These are phyloP conservation scores for Xenops minutus DNA, from an alignment of 2,797 vertebrate genomes.

Conservation along the genomic window DNA sequence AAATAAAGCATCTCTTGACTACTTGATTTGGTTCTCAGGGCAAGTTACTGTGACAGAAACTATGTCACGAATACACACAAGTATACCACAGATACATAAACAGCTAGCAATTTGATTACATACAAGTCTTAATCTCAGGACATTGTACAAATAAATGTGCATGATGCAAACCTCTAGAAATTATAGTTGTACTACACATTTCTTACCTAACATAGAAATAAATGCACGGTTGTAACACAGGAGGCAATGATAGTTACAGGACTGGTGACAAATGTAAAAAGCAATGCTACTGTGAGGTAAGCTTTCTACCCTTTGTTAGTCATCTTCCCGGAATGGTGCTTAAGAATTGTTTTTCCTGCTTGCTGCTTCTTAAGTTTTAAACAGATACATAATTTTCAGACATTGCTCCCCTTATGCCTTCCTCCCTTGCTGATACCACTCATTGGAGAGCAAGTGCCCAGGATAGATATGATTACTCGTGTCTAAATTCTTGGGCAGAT, in stretches of 20 bases:
- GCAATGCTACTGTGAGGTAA: accelerated
- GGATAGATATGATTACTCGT: background rate
- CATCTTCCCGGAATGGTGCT: background rate
- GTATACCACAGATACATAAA: background rate
- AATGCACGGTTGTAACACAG: background rate
- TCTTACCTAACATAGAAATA: background rate
- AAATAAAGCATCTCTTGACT: background rate
- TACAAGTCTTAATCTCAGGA: background rate
- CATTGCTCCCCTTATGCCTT: accelerated
- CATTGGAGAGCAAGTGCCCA: background rate
- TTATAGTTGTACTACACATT: background rate
- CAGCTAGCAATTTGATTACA: background rate
- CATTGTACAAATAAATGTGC: background rate
- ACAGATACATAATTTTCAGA: background rate
- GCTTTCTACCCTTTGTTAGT: background rate
- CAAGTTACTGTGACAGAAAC: background rate
- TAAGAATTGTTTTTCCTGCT: background rate
- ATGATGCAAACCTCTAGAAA: background rate
- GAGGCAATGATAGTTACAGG: background rate
- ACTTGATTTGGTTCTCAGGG: background rate
- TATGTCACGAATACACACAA: too few species aligned
- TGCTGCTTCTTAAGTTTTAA: background rate
- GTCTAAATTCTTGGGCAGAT: background rate
- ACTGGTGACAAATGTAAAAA: background rate
- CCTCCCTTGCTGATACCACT: background rate